Base-by-base conservation (phyloP, 1,140 invertebrate species). In the Drosophila lini region DNA sequence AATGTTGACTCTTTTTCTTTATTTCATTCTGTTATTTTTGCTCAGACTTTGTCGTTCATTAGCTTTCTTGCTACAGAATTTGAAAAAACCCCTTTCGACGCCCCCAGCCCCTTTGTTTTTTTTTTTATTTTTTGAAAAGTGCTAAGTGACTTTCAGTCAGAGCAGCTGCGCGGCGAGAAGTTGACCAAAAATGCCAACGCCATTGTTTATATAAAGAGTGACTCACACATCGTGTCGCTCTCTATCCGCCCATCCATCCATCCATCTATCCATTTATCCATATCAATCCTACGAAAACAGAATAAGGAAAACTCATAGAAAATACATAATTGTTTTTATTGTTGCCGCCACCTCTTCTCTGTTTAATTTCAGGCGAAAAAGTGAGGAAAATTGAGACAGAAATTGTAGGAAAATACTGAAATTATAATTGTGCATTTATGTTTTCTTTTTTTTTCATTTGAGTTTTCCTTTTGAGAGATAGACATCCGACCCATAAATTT, bases 41-140 rank as follows among this genome's bases (percentile, higher is more conserved):
- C 36, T 58, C 47, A 53, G 52, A 25, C 61, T 48, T 36, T 40
- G 52, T 52, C 62, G 74, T 78, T 78, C 65, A 78, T 78, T 77
- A 78, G 74, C 74, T 78, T 78, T 77, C 63, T 77, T 77, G 63
- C 52, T 77, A 45, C 38, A 78, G 53, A 78, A 78, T 73, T 79
- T 63, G 15, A 31, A 16, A 48, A 19, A 42, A 19, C 34, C 36
- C 22, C 40, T 22, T 19, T 19, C 1, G 3, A 16, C 16, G n/a
- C 42, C 41, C 36, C 55, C 9, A 5, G 0, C 10, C 11, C 34
- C 13, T 8, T 6, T 19, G 1, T 19, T 19, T 19, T 13, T 25
- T 56, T 56, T 55, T 53, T 34, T 53, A 10, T 55, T 8, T 44
- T 55, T 6, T 19, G 36, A 48, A 52, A 80, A 74, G 70, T 74